Conservation (phyloP, 2,113 vertebrate species). For the Brachirus orientalis region DNA sequence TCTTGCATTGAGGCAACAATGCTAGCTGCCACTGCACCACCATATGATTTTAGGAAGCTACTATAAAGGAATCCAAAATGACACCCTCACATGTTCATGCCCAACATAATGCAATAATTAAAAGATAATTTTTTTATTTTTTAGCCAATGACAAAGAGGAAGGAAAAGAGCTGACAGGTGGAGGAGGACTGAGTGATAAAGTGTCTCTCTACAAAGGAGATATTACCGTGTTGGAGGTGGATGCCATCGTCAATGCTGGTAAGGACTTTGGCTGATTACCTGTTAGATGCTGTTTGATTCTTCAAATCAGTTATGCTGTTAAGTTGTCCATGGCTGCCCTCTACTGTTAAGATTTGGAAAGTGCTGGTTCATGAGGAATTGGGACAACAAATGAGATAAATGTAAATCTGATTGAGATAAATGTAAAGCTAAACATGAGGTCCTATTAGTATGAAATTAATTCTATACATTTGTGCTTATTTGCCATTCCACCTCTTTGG, state of each 20-base stretch:
- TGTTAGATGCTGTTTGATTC: constrained; percentile 13
- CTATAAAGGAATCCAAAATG: too few species aligned
- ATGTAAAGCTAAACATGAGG: background rate
- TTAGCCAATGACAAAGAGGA: constrained; percentile 82
- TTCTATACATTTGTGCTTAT: background rate
- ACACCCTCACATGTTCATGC: too few species aligned
- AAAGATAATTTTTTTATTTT: constrained; percentile 24
- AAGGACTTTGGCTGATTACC: constrained; percentile 64
- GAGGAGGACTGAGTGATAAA: constrained; percentile 85
- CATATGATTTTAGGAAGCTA: too few species aligned
- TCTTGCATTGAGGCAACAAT: too few species aligned
- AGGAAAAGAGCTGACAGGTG: constrained; percentile 45
- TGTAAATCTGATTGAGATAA: too few species aligned
- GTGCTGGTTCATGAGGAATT: constrained; percentile 13
- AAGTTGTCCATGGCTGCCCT: constrained; percentile 64
- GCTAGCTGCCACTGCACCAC: too few species aligned
- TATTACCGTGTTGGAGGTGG: constrained; percentile 94
- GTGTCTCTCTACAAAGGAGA: constrained; percentile 97
- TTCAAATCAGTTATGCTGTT: background rate
- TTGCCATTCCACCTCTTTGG: background rate
- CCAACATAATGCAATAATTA: too few species aligned
- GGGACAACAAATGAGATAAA: background rate
- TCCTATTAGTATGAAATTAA: background rate
- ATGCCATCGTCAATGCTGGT: constrained; percentile 99
- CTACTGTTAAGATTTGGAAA: constrained; percentile 63